Conservation (phyloP, 2,797 vertebrate species). For the Orientallactaga sibirica region DNA sequence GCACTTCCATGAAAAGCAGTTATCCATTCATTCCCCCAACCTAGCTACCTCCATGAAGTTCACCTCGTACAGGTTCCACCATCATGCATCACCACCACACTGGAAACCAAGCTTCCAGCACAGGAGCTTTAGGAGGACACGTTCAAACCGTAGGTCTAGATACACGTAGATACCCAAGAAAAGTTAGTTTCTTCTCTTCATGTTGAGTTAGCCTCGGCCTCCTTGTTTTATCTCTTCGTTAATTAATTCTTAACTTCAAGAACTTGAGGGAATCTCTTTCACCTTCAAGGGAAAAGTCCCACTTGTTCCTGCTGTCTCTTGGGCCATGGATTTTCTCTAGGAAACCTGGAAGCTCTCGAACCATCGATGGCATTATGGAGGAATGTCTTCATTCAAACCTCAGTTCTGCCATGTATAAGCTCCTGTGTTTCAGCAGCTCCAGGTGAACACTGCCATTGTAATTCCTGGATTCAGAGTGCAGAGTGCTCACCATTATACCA, state of each 20-base stretch:
- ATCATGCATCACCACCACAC: background rate
- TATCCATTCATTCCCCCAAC: background rate
- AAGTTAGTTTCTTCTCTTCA: slow-evolving; percentile 23
- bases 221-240: slow-evolving; percentile 31
- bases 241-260: background rate
- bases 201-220: slow-evolving; percentile 29
- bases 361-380: slow-evolving; percentile 9
- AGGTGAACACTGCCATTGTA: background rate
- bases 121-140: background rate
- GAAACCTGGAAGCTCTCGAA: background rate
- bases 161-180: background rate
- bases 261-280: background rate
- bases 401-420: slow-evolving; percentile 12
- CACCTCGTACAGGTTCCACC: background rate
- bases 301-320: slow-evolving; percentile 10
- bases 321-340: background rate
- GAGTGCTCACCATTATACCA: too few species aligned
- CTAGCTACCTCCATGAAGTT: background rate
- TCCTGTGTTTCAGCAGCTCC: slow-evolving; percentile 9
- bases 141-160: background rate
- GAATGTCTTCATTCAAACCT: slow-evolving; percentile 6
- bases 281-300: background rate
- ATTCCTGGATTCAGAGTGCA: background rate
- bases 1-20: too few species aligned
- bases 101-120: too few species aligned